Conservation (phyloP, 1,140 invertebrate genomes). For the Drosophila hydei region DNA sequence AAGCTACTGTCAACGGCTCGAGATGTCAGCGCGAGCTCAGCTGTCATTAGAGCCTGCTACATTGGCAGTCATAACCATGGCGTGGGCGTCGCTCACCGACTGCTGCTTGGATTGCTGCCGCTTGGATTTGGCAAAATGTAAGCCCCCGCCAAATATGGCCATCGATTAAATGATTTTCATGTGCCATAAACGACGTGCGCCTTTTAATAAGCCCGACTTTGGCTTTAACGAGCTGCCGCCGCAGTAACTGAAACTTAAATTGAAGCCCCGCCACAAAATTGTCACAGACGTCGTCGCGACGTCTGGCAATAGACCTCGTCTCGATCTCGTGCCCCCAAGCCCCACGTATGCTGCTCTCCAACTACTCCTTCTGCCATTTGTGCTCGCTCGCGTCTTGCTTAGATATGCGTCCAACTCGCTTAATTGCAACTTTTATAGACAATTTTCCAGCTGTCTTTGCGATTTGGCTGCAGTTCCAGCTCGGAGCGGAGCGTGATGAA, state of each 20-base stretch:
- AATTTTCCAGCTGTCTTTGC: slow-evolving; percentile 48
- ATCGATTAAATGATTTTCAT: slow-evolving; percentile 80
- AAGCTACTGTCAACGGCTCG: slow-evolving; percentile 51
- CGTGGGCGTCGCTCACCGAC: slow-evolving; percentile 12
- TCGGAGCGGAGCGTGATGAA: slow-evolving; percentile 41
- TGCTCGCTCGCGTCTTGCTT: slow-evolving; percentile 48
- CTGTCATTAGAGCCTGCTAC: slow-evolving; percentile 51
- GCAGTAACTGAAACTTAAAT: slow-evolving; percentile 61
- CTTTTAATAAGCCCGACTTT: slow-evolving; percentile 68
- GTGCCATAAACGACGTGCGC: slow-evolving; percentile 78
- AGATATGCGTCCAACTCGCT: slow-evolving; percentile 74
- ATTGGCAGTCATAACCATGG: slow-evolving; percentile 1
- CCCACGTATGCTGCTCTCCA: neutral
- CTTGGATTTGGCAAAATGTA: slow-evolving; percentile 52
- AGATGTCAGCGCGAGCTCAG: slow-evolving; percentile 33
- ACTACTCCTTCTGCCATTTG: slow-evolving; percentile 13
- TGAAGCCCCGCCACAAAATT: slow-evolving; percentile 59
- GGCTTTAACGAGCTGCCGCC: slow-evolving; percentile 71
- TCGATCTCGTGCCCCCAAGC: slow-evolving; percentile 10
- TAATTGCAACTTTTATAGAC: slow-evolving; percentile 79
- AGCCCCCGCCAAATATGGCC: slow-evolving; percentile 70
- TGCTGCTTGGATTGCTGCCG: slow-evolving; percentile 15
- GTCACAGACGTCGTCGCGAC: slow-evolving; percentile 72
- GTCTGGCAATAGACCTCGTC: slow-evolving; percentile 31
- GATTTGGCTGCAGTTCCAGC: slow-evolving; percentile 26